A percentile compares a stretch with the other conserved stretches of the same genome.
These are phyloP conservation scores for Osmerus eperlanus DNA, from an alignment of 2,113 vertebrate genomes.

Conservation along the genomic window DNA sequence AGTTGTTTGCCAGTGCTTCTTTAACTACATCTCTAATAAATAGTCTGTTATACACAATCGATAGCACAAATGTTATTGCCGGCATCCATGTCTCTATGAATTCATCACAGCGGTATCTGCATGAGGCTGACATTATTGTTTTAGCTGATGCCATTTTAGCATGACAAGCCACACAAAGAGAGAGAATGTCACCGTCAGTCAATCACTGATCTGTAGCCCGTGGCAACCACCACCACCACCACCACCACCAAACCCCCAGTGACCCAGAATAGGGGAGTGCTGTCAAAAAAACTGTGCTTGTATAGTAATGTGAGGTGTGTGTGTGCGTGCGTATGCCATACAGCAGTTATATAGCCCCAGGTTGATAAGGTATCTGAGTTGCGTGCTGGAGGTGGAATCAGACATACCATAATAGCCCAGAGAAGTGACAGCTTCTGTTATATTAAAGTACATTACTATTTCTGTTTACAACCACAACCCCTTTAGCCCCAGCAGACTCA, in stretches of 20 bases:
- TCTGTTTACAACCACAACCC: background rate
- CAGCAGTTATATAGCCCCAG: no score
- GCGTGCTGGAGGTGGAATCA: background rate
- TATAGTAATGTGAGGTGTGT: background rate
- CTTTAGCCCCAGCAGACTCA: background rate
- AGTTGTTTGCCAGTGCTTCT: no score
- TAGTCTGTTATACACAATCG: no score
- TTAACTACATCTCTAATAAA: no score
- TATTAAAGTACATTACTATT: background rate
- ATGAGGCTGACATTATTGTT: constrained; percentile 10
- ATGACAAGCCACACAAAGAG: constrained; percentile 29
- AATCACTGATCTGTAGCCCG: constrained; percentile 20
- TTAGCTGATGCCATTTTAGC: constrained; percentile 9
- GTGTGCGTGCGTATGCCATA: background rate
- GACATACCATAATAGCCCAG: background rate
- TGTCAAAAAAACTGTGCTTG: background rate
- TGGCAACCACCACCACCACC: constrained; percentile 2
- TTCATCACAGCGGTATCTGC: background rate
- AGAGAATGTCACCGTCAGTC: constrained; percentile 41
- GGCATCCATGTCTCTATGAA: background rate
- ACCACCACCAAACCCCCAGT: constrained; percentile 12
- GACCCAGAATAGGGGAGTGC: constrained; percentile 17
- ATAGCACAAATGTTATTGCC: constrained; percentile 10
- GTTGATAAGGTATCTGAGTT: background rate
- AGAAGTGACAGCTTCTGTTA: background rate